phyloP scores from a whole-genome alignment of 2,888 invertebrate species.

The Harpalus rubripes region DNA sequence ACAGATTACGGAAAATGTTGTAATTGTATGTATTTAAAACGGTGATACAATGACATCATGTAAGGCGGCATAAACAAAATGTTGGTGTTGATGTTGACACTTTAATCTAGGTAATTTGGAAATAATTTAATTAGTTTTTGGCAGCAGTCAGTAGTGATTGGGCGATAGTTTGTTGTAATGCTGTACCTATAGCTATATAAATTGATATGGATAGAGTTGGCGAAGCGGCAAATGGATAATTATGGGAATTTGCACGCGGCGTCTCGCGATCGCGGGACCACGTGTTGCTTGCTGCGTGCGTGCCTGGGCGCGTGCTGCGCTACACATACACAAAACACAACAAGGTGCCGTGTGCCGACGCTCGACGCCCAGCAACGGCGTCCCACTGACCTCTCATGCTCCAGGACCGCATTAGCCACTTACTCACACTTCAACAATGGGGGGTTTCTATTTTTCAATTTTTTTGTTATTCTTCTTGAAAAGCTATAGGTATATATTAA shows the following conservation, averaged over 20 bases:
- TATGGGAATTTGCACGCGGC: constrained; percentile 52
- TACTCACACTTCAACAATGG: no score
- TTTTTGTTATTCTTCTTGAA: no score
- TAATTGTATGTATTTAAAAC: neutral
- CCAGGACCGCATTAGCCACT: no score
- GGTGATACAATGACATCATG: neutral
- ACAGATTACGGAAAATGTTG: no score
- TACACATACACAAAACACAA: neutral
- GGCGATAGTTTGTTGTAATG: constrained; percentile 10
- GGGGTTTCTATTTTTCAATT: no score
- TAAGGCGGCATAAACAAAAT: constrained; percentile 12
- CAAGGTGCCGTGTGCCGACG: constrained; percentile 47
- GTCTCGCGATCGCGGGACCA: neutral
- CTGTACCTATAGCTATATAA: constrained; percentile 23
- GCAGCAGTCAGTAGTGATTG: constrained; percentile 13
- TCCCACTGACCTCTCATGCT: constrained; percentile 5
- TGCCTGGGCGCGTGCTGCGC: no score
- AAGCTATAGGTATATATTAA: no score
- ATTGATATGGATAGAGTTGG: constrained; percentile 16
- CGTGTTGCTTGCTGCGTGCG: constrained; percentile 7
- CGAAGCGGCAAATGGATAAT: constrained; percentile 41
- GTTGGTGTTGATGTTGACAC: constrained; percentile 13
- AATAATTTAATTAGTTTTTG: constrained; percentile 49
- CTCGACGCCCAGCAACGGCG: neutral
- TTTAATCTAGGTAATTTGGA: neutral